A percentile compares a stretch with the other conserved stretches of the same genome.
phyloP scores from a whole-genome alignment of 2,113 vertebrate genomes.

The Penelope pileata region DNA sequence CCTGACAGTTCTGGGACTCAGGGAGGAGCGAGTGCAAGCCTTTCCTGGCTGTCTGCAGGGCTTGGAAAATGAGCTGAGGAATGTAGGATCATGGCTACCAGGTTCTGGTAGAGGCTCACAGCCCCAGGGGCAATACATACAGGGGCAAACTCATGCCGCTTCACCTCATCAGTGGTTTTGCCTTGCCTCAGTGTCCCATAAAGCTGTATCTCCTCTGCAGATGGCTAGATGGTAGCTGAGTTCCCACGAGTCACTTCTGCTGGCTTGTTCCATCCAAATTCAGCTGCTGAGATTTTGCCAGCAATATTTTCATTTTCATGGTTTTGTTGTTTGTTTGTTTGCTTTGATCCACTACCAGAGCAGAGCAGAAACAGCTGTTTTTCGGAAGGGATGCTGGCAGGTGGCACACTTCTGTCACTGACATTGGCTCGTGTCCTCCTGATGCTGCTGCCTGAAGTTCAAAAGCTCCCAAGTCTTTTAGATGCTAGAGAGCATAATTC shows the following conservation, averaged over 20 bases:
- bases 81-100: accelerated
- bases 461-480: not conserved
- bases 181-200: not conserved
- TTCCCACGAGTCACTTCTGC: not conserved
- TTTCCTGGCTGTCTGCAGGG: not conserved
- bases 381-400: not conserved
- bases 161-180: not conserved
- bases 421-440: not conserved
- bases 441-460: not conserved
- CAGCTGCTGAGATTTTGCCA: not conserved
- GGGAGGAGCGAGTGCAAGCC: accelerated
- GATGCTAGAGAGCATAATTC: not conserved
- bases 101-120: not conserved
- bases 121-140: not conserved
- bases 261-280: not conserved
- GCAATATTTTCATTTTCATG: not conserved
- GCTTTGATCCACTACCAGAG: not conserved
- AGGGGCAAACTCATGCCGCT: not conserved
- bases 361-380: not conserved
- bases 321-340: not conserved
- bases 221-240: not conserved
- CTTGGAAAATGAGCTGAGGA: not conserved
- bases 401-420: not conserved
- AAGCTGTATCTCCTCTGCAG: not conserved
- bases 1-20: not conserved